Percentiles rank a stretch among this genome's conserved stretches.
These are phyloP conservation scores for Hepsetus odoe DNA, from an alignment of 2,113 vertebrate genomes.

Conservation along the genomic window DNA sequence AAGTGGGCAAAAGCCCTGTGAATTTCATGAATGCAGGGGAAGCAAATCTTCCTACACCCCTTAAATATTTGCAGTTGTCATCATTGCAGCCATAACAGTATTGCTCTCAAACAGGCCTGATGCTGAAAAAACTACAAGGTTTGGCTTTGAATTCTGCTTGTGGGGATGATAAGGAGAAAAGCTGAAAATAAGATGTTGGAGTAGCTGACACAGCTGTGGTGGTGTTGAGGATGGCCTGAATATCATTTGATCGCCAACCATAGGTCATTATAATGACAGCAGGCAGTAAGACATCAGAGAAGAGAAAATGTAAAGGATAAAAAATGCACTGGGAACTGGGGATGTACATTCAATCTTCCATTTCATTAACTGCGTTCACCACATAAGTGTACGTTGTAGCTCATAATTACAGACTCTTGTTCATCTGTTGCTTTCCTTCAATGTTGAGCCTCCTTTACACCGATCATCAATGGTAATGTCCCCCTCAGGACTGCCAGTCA, in stretches of 20 bases:
- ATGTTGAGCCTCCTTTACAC: too few species aligned
- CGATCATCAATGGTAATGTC: too few species aligned
- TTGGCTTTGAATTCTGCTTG: background rate
- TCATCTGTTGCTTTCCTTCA: too few species aligned
- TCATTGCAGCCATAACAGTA: background rate
- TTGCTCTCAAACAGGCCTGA: background rate
- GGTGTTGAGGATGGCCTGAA: background rate
- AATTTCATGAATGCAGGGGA: constrained; percentile 17
- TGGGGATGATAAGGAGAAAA: background rate
- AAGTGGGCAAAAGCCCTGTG: constrained; percentile 38
- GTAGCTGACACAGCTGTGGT: background rate
- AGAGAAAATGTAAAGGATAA: too few species aligned
- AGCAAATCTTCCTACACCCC: too few species aligned
- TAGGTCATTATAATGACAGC: background rate
- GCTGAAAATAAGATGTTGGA: background rate
- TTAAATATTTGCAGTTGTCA: background rate
- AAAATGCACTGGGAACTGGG: too few species aligned
- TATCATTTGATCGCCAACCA: background rate
- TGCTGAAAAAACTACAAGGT: background rate
- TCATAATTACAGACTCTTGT: too few species aligned
- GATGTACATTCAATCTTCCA: too few species aligned
- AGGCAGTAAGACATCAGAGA: background rate
- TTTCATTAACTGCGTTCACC: too few species aligned
- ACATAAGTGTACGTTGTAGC: too few species aligned
- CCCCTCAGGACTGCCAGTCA: too few species aligned